phyloP scores from a whole-genome alignment of 2,888 invertebrate species.

The Tridacna crocea region DNA sequence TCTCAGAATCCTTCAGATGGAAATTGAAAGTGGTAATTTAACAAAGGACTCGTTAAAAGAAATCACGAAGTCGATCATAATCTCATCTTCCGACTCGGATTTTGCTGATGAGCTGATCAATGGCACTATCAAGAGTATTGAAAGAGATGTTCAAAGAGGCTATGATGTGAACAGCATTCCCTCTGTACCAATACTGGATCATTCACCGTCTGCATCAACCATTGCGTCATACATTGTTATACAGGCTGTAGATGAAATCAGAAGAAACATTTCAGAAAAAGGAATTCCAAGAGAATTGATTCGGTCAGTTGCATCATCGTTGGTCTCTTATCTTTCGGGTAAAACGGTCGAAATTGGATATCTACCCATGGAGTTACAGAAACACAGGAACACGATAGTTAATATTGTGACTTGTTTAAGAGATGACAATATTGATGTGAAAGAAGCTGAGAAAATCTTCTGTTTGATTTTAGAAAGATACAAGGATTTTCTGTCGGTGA shows the following conservation, averaged over 20 bases:
- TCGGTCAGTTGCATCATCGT: slow-evolving; percentile 49
- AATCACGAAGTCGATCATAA: slow-evolving; percentile 54
- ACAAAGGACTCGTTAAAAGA: slow-evolving; percentile 61
- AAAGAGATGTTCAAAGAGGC: slow-evolving; percentile 47
- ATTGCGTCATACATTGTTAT: slow-evolving; percentile 59
- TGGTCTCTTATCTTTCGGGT: slow-evolving; percentile 39
- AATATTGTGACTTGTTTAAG: slow-evolving; percentile 53
- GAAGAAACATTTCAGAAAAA: slow-evolving; percentile 44
- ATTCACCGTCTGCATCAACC: slow-evolving; percentile 55
- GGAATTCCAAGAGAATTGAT: slow-evolving; percentile 31
- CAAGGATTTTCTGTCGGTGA: slow-evolving; percentile 33
- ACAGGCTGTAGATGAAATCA: slow-evolving; percentile 55
- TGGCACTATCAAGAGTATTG: slow-evolving; percentile 41
- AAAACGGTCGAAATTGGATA: slow-evolving; percentile 1
- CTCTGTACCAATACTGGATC: slow-evolving; percentile 38
- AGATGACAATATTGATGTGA: slow-evolving; percentile 48
- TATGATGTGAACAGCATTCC: slow-evolving; percentile 22
- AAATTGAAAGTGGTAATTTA: slow-evolving; percentile 57
- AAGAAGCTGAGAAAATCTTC: slow-evolving; percentile 64
- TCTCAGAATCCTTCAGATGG: slow-evolving; percentile 55
- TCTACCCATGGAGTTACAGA: slow-evolving; percentile 37
- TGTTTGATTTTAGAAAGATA: slow-evolving; percentile 62
- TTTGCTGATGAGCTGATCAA: slow-evolving; percentile 42
- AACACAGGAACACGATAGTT: slow-evolving; percentile 40
- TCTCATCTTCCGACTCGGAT: slow-evolving; percentile 40